These are phyloP conservation scores for Stegodyphus dumicola DNA, from an alignment of 1,140 invertebrate genomes.

Conservation along the genomic window DNA sequence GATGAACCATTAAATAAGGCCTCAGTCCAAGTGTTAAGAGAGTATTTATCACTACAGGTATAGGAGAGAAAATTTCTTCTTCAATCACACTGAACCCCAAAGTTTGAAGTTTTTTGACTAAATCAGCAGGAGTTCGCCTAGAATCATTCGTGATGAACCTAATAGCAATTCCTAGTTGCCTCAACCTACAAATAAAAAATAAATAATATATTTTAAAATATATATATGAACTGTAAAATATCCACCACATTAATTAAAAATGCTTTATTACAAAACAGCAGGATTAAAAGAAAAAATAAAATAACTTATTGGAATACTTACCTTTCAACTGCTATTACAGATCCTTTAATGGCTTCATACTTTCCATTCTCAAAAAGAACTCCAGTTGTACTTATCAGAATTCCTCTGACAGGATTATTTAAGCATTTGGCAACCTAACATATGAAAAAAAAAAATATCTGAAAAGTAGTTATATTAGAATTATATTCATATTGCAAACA, in stretches of 20 bases:
- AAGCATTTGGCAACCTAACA: constrained; percentile 49
- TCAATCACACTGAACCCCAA: constrained; percentile 70
- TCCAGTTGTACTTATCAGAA: constrained; percentile 73
- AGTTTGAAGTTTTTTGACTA: constrained; percentile 68
- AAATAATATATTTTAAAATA: background rate
- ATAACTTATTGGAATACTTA: constrained; percentile 57
- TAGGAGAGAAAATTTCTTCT: constrained; percentile 71
- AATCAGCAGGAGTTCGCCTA: constrained; percentile 67
- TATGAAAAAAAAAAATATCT: background rate
- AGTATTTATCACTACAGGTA: constrained; percentile 69
- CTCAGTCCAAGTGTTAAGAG: constrained; percentile 68
- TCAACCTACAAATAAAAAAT: constrained; percentile 67
- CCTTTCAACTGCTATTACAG: constrained; percentile 72
- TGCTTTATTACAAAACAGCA: too few species aligned
- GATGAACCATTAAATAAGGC: constrained; percentile 72
- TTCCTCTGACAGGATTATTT: constrained; percentile 66
- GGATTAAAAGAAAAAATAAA: too few species aligned
- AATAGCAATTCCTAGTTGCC: constrained; percentile 68
- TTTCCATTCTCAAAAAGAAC: constrained; percentile 72
- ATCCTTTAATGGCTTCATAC: constrained; percentile 70
- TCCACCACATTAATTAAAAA: background rate
- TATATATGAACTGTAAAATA: background rate
- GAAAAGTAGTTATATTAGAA: background rate
- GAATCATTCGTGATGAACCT: constrained; percentile 75
- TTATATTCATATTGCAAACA: too few species aligned